These are phyloP conservation scores for Pimephales promelas DNA, from an alignment of 2,113 vertebrate species.

Conservation along the genomic window DNA sequence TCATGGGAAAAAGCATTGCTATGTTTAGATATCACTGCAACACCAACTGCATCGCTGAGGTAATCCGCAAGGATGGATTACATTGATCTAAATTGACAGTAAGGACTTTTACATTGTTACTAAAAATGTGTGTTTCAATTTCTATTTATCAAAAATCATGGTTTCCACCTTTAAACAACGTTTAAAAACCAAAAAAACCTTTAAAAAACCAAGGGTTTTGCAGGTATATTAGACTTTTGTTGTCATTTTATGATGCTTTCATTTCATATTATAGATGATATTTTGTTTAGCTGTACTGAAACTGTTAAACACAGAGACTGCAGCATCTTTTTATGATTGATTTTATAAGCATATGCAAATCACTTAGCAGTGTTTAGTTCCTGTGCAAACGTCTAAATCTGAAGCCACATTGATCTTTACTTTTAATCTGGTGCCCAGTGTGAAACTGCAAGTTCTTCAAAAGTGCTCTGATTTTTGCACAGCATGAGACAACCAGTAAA, in stretches of 20 bases:
- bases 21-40: background rate
- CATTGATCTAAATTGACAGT: background rate
- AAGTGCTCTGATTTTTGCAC: constrained; percentile 25
- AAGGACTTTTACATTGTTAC: background rate
- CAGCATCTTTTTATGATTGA: constrained; percentile 4
- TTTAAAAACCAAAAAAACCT: no score
- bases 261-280: no score
- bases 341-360: constrained; percentile 15
- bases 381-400: background rate
- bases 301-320: background rate
- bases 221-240: background rate
- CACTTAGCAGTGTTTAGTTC: background rate
- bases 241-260: background rate
- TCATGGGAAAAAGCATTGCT: background rate
- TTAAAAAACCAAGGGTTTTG: background rate
- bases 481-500: constrained; percentile 16
- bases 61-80: background rate
- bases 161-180: no score
- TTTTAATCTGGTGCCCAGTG: constrained; percentile 33
- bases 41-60: no score
- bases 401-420: constrained; percentile 27
- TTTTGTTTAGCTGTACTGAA: background rate
- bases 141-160: no score
- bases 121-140: background rate
- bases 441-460: constrained; percentile 9